Base-by-base conservation (phyloP, 2,888 invertebrate genomes). In the Silvanus unidentatus region DNA sequence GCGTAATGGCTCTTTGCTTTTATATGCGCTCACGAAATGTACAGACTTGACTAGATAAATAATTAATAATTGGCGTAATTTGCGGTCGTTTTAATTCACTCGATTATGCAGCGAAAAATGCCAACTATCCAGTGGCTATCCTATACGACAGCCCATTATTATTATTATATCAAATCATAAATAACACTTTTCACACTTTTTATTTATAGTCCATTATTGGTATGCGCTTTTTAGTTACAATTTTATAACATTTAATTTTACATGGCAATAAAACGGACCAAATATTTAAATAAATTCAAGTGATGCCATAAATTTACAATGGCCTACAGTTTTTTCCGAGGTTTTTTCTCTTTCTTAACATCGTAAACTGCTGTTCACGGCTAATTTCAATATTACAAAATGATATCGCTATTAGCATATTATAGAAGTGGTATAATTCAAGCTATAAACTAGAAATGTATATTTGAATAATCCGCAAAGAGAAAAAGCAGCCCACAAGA, bases 11-110 rank as follows among this genome's bases (percentile, higher is more conserved):
- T 22, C 37, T 37, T 15, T 37, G 37, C 13, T 16, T 13, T 12
- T 16, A 16, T 37, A 37, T n/a, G n/a, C 37, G 8, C 37, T 37
- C 14, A 37, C 37, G 37, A 37, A 37, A 37, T 37, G 37, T 37
- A n/a, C 14, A n/a, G 6, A 32, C 32, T 32, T 32, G n/a, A 10
- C 28, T 9, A 28, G 8, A 28, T 28, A 9, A 28, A 13, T 38
- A 38, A 15, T 13, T 38, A 38, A 38, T 38, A 13, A 15, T 10
- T 13, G 13, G 39, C 11, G 15, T 15, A 15, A 15, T 35, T 35
- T 12, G 6, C 12, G 35, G 35, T n/a, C n/a, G n/a, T n/a, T n/a
- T n/a, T n/a, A n/a, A n/a, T n/a, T n/a, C 35, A 35, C 35, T 35
- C 35, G 13, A n/a, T n/a, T n/a, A n/a, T n/a, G n/a, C n/a, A n/a